Evolutionary conservation across 2,113 vertebrate species (phyloP), one percentile per base, ranked within the genome.

Genomic region (Hydrochoerus hydrochaeris): DNA sequence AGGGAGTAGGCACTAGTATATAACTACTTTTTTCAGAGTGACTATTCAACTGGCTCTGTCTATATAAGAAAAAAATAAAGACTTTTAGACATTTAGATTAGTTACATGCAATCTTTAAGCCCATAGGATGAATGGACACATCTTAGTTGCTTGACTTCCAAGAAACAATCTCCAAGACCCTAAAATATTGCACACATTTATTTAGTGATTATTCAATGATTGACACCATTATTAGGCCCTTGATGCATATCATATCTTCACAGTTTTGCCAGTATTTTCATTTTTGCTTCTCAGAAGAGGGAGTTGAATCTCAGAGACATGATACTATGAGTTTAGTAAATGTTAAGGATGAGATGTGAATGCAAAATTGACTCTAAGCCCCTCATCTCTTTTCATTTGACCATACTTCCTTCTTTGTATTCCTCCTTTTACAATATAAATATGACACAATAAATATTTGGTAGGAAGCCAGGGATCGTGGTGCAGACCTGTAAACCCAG

Each of bases 371-470:
- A 69, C 35, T 90, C 4, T 11, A 75, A 26, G n/a, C 35, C 2
- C 14, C 35, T 24, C 83, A 82, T 20, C 28, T 65, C 24, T 35
- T 93, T 85, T 58, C 12, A 4, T 24, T n/a, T 80, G 73, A 78
- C 9, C 73, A 83, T 38, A 83, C 24, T 28, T 7, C 24, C 19
- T 85, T 89, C 71, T 95, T 91, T 69, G 32, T 87, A 7, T 81
- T 38, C 28, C 26, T 44, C 14, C 49, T 19, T 52, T 49, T 90
- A 57, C 32, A 16, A 32, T 32, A 26, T 62, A 85, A 94, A 81
- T 83, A 57, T 35, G 49, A 80, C 95, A 35, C 28, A 62, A 60
- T 62, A 52, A 85, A 82, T 92, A 65, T 58, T 58, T 97, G 38
- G 38, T 69, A 69, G 80, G 35, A n/a, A n/a, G 65, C 5, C 16